Conservation (phyloP, 2,797 vertebrate genomes). For the Triplophysa bombifrons region DNA sequence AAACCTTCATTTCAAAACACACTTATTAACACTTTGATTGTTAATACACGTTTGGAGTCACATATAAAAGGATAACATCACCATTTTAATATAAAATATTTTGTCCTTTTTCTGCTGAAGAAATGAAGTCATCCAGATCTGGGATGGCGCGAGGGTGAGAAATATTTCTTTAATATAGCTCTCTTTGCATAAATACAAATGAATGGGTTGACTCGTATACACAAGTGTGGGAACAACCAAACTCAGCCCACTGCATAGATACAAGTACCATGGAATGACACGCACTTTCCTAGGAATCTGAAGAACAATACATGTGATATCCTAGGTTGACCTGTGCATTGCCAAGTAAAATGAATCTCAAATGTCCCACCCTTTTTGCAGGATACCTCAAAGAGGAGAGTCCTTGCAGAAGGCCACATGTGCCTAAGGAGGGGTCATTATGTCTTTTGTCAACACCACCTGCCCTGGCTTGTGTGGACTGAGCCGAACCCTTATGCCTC, state of each 20-base stretch:
- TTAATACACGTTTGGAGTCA: too few relatives aligned
- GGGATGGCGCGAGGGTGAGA: too few relatives aligned
- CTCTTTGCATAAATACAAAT: background rate
- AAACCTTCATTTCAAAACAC: too few relatives aligned
- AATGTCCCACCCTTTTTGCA: slow-evolving; percentile 36
- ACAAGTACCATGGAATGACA: background rate
- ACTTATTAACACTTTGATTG: too few relatives aligned
- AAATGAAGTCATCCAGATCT: too few relatives aligned
- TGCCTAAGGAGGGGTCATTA: slow-evolving; percentile 61
- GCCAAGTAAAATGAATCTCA: slow-evolving; percentile 24
- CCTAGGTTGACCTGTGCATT: slow-evolving; percentile 12
- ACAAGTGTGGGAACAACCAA: background rate
- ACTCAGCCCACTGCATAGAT: too few relatives aligned
- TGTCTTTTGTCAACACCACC: slow-evolving; percentile 75
- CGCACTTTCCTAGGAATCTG: background rate
- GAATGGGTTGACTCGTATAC: slow-evolving; percentile 6
- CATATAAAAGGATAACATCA: too few relatives aligned
- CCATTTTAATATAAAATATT: too few relatives aligned
- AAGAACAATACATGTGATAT: background rate
- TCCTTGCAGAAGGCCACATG: slow-evolving; percentile 43
- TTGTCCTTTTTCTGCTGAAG: too few relatives aligned
- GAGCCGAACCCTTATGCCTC: slow-evolving; percentile 53
- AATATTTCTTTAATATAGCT: background rate
- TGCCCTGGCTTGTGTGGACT: slow-evolving; percentile 74
- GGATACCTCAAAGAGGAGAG: slow-evolving; percentile 44